Base-by-base conservation (phyloP, 2,113 vertebrate genomes). In the Pleuronectes platessa region DNA sequence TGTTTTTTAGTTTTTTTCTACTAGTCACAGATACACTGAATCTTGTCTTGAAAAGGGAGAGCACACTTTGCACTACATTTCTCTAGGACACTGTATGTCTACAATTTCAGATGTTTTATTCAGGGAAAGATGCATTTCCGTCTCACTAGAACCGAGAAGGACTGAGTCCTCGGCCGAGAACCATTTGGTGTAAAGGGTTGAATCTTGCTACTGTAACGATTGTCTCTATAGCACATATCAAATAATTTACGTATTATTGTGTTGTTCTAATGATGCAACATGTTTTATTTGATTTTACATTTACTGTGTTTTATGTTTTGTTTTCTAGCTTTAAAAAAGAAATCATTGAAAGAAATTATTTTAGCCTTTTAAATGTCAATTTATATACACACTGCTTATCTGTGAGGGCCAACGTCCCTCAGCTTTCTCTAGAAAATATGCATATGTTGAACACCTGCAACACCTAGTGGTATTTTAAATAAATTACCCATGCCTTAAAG, bases 21-120 rank as follows among this genome's bases (percentile, higher is more conserved):
- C 31, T 78, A 69, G 69, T 85, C 56, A 70, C 35, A n/a, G 75
- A 79, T 67, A 88, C 83, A 87, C 84, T 86, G 79, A 89, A 79
- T 74, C 8, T 70, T 82, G 21, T 82, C 15, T 74, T 68, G 54
- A 75, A 85, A 76, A 23, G 80, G 78, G 74, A 79, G 21, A 77
- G 67, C 42, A 76, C 71, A 82, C 56, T 85, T 89, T 88, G 82
- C 84, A 85, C 78, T 82, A 76, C 58, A 68, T 68, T 69, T 67
- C 72, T 71, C 55, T 68, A 79, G 71, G 5, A 74, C 49, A 68
- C 21, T 81, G 7, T 65, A 17, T 61, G 17, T 74, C 71, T 64
- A 24, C 17, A 53, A 45, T 68, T 79, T 59, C 2, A 27, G 5
- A 63, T 55, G 21, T 66, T 67, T 72, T 74, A 68, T 86, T 87